Evolutionary conservation across 2,113 vertebrate species (phyloP), one percentile per base, ranked within the genome.

Genomic region (Oceanodroma tethys): DNA sequence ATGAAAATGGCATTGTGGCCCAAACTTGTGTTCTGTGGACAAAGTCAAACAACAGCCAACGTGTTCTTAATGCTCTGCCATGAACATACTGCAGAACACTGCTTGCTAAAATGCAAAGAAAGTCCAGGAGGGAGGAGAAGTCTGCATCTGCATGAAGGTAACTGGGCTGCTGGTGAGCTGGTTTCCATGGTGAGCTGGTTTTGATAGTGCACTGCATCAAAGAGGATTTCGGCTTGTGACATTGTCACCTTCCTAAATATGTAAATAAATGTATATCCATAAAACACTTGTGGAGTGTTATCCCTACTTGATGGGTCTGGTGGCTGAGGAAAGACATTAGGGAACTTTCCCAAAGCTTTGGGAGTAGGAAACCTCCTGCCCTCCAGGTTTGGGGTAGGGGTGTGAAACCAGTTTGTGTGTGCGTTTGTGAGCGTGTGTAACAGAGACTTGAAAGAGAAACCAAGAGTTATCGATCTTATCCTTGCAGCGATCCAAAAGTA

Each of bases 361-460:
- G n/a, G 34, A 52, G 11, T 18, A 52, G 52, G 47, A 72, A 90
- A 42, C 9, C 11, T 29, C 30, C 11, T 3, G 0, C 40, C 30
- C 17, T 71, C 8, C 23, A 42, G n/a, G 14, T 86, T 22, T 62
- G n/a, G 30, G 10, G 8, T 27, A 60, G 34, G 21, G 14, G 2
- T 50, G 12, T 45, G 17, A 84, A 70, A 62, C 26, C 7, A 25
- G 8, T 71, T 45, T 75, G 20, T 32, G 10, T 42, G 13, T 53
- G 23, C 1, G 0, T 75, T 18, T 32, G 10, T 42, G 13, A 48
- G 23, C 1, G 0, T 17, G 11, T 42, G 4, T n/a, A 55, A 45
- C 9, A 29, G 50, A 83, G 50, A 74, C 50, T 43, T 42, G 22
- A 52, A 66, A 55, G 23, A 83, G 79, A 83, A 90, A 71, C 9